Conservation (phyloP, 2,113 vertebrate genomes). For the Dipodomys ordii region DNA sequence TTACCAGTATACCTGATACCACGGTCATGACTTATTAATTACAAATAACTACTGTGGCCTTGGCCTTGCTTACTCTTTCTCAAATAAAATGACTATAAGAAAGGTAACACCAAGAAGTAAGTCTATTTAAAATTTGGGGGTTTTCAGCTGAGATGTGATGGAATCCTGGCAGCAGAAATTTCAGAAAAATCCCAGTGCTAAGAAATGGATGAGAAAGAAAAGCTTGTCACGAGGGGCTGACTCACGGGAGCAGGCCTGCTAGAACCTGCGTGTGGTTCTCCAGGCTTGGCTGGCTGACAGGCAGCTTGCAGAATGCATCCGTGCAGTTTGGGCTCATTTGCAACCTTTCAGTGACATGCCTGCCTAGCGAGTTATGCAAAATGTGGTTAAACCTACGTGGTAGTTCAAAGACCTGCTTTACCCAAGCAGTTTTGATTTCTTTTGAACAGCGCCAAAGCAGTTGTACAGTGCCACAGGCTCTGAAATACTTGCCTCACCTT, state of each 20-base stretch:
- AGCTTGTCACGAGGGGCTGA: neutral
- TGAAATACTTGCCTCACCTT: conserved; percentile 14
- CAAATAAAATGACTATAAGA: neutral
- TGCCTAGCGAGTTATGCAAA: neutral
- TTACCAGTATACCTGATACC: neutral
- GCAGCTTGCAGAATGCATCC: neutral
- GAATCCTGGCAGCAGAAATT: neutral
- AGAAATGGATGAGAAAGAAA: neutral
- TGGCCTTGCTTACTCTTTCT: conserved; percentile 15
- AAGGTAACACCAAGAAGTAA: neutral
- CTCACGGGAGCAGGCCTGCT: neutral
- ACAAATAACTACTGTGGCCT: neutral
- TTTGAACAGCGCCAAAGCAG: neutral
- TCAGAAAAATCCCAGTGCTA: neutral
- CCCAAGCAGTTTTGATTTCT: neutral
- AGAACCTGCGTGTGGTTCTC: neutral
- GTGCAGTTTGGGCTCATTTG: neutral
- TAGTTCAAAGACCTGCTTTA: conserved; percentile 15
- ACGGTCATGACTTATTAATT: neutral
- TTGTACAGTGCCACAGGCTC: neutral
- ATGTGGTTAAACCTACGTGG: neutral
- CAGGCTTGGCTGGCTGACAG: neutral
- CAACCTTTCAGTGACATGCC: neutral
- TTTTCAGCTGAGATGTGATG: neutral
- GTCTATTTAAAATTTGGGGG: neutral